These are phyloP conservation scores for Sisor rabdophorus DNA, from an alignment of 2,113 vertebrate species.

Conservation along the genomic window DNA sequence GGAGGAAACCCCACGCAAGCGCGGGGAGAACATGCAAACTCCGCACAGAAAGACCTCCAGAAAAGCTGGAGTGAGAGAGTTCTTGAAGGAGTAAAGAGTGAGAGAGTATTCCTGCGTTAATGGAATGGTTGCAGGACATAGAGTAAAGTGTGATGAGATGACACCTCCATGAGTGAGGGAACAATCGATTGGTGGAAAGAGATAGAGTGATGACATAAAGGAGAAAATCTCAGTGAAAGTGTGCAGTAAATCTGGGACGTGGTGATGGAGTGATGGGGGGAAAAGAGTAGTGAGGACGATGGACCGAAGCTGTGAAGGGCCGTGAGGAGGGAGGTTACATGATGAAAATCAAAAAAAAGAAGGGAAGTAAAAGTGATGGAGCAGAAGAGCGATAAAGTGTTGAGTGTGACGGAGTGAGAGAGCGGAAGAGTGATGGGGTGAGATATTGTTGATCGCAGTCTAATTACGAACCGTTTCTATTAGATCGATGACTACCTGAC, in stretches of 20 bases:
- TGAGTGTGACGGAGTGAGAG: background rate
- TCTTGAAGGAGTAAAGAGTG: too few relatives aligned
- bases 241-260: background rate
- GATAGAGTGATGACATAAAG: background rate
- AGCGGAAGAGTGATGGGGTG: background rate
- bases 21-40: too few relatives aligned
- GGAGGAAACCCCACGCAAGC: too few relatives aligned
- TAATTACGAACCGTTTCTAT: slow-evolving; percentile 51
- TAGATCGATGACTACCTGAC: slow-evolving; percentile 64
- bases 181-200: too few relatives aligned
- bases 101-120: too few relatives aligned
- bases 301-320: background rate
- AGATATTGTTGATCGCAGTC: slow-evolving; percentile 40
- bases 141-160: background rate
- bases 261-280: background rate
- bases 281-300: background rate
- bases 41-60: too few relatives aligned
- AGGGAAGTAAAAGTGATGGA: background rate
- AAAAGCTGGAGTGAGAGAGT: too few relatives aligned
- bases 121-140: background rate
- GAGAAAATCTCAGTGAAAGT: background rate
- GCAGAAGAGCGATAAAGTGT: background rate
- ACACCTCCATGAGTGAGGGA: background rate
- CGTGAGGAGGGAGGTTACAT: too few relatives aligned
- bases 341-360: too few relatives aligned